Evolutionary conservation across 2,888 invertebrate genomes (phyloP).

Genomic region (Drosophila nr. perissopoda): DNA sequence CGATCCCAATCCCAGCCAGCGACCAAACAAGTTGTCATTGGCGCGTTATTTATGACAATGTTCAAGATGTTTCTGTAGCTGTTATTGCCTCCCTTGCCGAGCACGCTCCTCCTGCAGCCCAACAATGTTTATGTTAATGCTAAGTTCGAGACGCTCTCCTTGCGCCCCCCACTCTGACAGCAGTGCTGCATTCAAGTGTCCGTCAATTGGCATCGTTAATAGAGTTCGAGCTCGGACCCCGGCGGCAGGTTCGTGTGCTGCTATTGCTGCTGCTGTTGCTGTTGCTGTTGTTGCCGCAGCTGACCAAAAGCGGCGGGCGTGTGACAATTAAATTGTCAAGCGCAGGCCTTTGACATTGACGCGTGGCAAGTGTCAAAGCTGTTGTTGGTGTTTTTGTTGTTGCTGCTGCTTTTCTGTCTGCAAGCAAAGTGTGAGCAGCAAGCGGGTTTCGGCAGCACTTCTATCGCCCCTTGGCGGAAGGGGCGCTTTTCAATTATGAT

Average conservation of each 20-base stretch:
- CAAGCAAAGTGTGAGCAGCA: conserved; percentile 19
- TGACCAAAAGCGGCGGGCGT: conserved; percentile 81
- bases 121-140: conserved; percentile 77
- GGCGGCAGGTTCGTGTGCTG: conserved; percentile 63
- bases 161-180: conserved; percentile 59
- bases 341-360: conserved; percentile 64
- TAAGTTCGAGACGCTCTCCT: conserved; percentile 27
- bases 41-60: conserved; percentile 81
- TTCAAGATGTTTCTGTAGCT: conserved; percentile 74
- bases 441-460: conserved; percentile 11
- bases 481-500: conserved; percentile 72
- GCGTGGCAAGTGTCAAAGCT: conserved; percentile 75
- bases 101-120: conserved; percentile 22
- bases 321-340: conserved; percentile 83
- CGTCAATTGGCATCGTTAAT: conserved; percentile 79
- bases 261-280: conserved; percentile 1
- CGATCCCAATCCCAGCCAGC: conserved; percentile 48
- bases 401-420: conserved; percentile 19
- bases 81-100: conserved; percentile 35
- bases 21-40: conserved; percentile 75
- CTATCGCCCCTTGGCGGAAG: conserved; percentile 27
- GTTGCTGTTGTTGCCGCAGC: conserved; percentile 10
- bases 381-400: conserved; percentile 33
- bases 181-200: conserved; percentile 76
- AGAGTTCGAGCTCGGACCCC: conserved; percentile 62